phyloP scores from a whole-genome alignment of 2,797 vertebrate genomes.

The Epinephelus awoara region DNA sequence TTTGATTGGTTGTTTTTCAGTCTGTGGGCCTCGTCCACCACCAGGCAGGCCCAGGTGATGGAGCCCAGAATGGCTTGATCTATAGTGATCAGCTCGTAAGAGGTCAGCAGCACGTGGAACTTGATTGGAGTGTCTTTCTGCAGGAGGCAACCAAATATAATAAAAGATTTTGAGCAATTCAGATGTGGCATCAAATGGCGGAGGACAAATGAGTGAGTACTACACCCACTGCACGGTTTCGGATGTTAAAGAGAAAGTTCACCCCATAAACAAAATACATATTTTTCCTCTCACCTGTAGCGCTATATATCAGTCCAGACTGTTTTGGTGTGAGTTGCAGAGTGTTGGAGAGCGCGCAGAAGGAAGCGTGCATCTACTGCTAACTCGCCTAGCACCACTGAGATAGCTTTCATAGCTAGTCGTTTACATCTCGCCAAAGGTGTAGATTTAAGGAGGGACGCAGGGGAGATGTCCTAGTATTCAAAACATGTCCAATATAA shows the following conservation, averaged over 20 bases:
- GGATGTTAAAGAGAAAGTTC: neutral
- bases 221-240: neutral
- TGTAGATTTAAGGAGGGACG: too few relatives aligned
- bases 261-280: too few relatives aligned
- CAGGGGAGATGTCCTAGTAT: too few relatives aligned
- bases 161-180: neutral
- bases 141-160: neutral
- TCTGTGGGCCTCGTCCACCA: conserved; percentile 98
- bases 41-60: conserved; percentile 96
- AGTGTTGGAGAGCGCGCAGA: too few relatives aligned
- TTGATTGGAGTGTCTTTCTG: conserved; percentile 98
- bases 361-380: too few relatives aligned
- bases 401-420: too few relatives aligned
- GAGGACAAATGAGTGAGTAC: neutral
- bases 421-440: too few relatives aligned
- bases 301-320: too few relatives aligned
- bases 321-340: too few relatives aligned
- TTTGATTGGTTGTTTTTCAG: conserved; percentile 99
- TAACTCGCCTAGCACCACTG: too few relatives aligned
- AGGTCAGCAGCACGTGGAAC: conserved; percentile 97
- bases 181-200: neutral
- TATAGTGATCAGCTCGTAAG: conserved; percentile 98
- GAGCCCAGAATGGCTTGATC: conserved; percentile 97
- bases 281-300: too few relatives aligned
- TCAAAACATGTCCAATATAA: too few relatives aligned